Percentiles rank a stretch among this genome's conserved stretches.
Evolutionary conservation across 2,888 invertebrate genomes (phyloP).

Genomic region (Barypeithes pellucidus): DNA sequence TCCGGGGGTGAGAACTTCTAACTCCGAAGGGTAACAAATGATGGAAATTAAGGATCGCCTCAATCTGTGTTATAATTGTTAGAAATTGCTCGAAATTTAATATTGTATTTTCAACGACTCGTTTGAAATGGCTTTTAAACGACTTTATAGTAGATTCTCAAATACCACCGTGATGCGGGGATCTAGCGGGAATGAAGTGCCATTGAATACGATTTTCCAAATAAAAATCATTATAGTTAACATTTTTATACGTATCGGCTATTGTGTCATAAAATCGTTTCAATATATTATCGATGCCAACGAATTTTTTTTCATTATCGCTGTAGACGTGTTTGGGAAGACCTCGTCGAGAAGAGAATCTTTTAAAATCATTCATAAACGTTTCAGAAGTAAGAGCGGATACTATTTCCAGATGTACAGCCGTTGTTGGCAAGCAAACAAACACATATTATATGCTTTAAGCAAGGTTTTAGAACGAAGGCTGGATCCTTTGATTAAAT

Average conservation of each 20-base stretch:
- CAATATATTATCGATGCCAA: conserved; percentile 6
- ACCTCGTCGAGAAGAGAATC: too few species aligned
- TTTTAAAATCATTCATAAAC: too few species aligned
- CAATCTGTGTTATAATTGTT: conserved; percentile 58
- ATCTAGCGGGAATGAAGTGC: conserved; percentile 39
- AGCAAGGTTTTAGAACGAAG: background rate
- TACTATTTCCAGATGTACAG: conserved; percentile 13
- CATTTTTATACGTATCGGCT: background rate
- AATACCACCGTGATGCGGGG: conserved; percentile 36
- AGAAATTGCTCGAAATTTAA: conserved; percentile 57
- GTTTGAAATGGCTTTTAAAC: conserved; percentile 26
- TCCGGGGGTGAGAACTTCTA: conserved; percentile 49
- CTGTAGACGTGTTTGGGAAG: background rate
- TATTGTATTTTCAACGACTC: conserved; percentile 8
- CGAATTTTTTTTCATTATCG: conserved; percentile 24
- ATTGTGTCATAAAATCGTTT: background rate
- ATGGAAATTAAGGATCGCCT: conserved; percentile 60
- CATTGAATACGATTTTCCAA: conserved; percentile 27
- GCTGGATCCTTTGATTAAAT: conserved; percentile 18
- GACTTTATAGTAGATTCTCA: conserved; percentile 36
- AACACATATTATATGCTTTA: conserved; percentile 26
- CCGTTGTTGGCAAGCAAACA: conserved; percentile 6
- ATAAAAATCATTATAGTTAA: conserved; percentile 21
- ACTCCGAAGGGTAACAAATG: conserved; percentile 55
- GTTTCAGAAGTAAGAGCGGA: background rate